phyloP scores from a whole-genome alignment of 1,140 invertebrate genomes.

The Diorhabda sublineata region DNA sequence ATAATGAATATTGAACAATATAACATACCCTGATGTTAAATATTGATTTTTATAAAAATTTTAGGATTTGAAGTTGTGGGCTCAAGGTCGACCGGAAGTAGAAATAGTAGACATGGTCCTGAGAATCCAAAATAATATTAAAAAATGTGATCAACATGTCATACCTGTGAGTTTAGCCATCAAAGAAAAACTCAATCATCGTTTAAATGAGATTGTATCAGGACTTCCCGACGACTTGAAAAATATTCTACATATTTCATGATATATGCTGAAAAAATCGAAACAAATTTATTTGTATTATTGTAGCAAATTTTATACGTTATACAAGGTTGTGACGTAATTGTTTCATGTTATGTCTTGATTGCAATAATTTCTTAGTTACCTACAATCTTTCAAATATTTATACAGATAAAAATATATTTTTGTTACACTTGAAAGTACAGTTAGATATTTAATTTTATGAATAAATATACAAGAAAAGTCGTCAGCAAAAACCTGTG shows the following conservation, averaged over 20 bases:
- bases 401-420: no score
- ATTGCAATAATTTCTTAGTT: background rate
- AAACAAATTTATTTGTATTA: background rate
- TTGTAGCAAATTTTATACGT: background rate
- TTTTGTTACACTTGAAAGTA: no score
- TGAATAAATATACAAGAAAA: no score
- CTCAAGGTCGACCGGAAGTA: conserved; percentile 87
- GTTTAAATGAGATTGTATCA: conserved; percentile 77
- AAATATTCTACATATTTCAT: conserved; percentile 61
- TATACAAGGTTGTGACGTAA: background rate
- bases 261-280: conserved; percentile 31
- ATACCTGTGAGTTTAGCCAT: conserved; percentile 67
- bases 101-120: conserved; percentile 95
- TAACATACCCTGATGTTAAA: no score
- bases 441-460: no score
- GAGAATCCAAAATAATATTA: conserved; percentile 76
- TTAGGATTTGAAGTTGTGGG: conserved; percentile 85
- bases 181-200: conserved; percentile 68
- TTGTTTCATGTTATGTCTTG: background rate
- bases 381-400: no score
- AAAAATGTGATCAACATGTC: conserved; percentile 64
- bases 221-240: conserved; percentile 87
- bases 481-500: no score
- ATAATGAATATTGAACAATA: conserved; percentile 5
- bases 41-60: conserved; percentile 23